These are phyloP conservation scores for Myripristis murdjan DNA, from an alignment of 2,797 vertebrate genomes.

Conservation along the genomic window DNA sequence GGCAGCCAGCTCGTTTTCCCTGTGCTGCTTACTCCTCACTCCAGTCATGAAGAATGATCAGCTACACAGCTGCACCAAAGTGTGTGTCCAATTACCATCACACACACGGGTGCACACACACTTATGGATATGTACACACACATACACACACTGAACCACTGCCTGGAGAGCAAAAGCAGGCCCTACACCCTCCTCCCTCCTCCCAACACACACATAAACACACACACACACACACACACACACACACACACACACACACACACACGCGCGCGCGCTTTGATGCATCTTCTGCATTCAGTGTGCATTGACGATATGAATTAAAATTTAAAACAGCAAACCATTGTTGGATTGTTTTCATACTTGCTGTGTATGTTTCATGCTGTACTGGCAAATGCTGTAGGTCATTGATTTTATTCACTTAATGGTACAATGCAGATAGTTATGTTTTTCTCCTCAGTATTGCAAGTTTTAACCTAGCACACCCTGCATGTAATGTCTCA, in stretches of 20 bases:
- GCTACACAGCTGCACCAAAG: not conserved
- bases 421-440: not conserved
- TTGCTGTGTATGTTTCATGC: too few relatives aligned
- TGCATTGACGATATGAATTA: not conserved
- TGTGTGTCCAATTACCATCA: slow-evolving; percentile 12
- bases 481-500: not conserved
- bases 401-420: not conserved
- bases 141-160: not conserved
- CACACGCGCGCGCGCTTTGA: too few relatives aligned
- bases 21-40: slow-evolving; percentile 31
- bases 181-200: not conserved
- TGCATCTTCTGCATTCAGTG: not conserved
- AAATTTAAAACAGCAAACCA: not conserved
- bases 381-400: too few relatives aligned
- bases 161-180: slow-evolving; percentile 14
- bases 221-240: slow-evolving; percentile 1
- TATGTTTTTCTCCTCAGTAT: not conserved
- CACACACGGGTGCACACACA: slow-evolving; percentile 2
- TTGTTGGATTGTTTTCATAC: not conserved
- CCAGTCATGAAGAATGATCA: slow-evolving; percentile 36
- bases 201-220: not conserved
- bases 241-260: slow-evolving; percentile 27
- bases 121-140: not conserved
- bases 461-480: not conserved
- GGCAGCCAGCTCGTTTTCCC: slow-evolving; percentile 5